A percentile compares a stretch with the other conserved stretches of the same genome.
Evolutionary conservation across 2,797 vertebrate genomes (phyloP).

Genomic region (Thalassophryne amazonica): DNA sequence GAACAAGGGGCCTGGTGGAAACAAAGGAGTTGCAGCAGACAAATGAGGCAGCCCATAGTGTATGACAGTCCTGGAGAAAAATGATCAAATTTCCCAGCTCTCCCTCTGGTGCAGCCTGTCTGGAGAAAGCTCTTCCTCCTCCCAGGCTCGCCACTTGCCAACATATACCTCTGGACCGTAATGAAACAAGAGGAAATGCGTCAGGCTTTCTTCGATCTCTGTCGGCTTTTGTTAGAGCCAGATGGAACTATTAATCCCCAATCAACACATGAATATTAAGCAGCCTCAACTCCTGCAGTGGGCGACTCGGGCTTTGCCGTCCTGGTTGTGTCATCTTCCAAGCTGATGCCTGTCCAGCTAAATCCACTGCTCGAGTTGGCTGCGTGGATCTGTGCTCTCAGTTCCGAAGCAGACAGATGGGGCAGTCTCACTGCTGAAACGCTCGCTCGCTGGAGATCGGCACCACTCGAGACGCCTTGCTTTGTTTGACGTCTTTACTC

Average conservation of each 20-base stretch:
- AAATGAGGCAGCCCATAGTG: conserved; percentile 73
- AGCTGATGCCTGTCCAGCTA: conserved; percentile 41
- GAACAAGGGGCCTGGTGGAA: conserved; percentile 51
- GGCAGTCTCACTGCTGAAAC: conserved; percentile 13
- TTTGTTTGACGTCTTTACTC: neutral
- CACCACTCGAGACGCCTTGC: neutral
- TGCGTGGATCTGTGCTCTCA: conserved; percentile 18
- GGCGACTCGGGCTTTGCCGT: conserved; percentile 23
- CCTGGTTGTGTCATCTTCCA: conserved; percentile 16
- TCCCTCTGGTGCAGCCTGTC: conserved; percentile 60
- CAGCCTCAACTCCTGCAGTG: conserved; percentile 51
- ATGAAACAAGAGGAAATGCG: conserved; percentile 38
- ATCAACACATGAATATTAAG: conserved; percentile 66
- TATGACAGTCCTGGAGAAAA: conserved; percentile 77
- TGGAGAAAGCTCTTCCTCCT: conserved; percentile 35
- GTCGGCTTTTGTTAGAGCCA: conserved; percentile 68
- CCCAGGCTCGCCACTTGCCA: conserved; percentile 28
- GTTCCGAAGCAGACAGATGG: conserved; percentile 57
- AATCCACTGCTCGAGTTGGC: conserved; percentile 22
- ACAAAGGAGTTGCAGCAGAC: conserved; percentile 76
- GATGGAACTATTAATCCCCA: conserved; percentile 88
- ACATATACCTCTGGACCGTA: conserved; percentile 24
- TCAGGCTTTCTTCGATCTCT: conserved; percentile 35
- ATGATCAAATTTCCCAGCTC: conserved; percentile 70
- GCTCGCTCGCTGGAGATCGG: conserved; percentile 1